Evolutionary conservation across 1,140 invertebrate genomes (phyloP), one percentile per base, ranked within the genome.

Genomic region (Drosophila lini): DNA sequence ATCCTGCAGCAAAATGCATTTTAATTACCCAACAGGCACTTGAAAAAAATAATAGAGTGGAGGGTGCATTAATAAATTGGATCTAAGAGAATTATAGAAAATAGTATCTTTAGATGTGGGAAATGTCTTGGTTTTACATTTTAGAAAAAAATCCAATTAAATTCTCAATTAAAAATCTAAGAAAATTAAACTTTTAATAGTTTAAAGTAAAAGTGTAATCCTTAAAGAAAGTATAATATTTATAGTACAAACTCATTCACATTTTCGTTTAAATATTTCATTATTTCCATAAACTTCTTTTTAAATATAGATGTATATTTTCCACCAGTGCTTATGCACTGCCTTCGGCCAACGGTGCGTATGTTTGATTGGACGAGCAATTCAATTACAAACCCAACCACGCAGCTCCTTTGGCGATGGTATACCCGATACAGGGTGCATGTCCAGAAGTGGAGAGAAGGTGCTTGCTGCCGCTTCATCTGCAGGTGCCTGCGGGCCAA

Each of bases 401-500:
- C 15, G 47, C 62, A 41, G 19, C 19, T 38, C 36, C 32, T 31
- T 59, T 50, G 32, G 52, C 52, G 7, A 38, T 53, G 52, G 19
- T 13, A 3, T 38, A 13, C 13, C 32, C 8, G 34, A 38, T 53
- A n/a, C 32, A 38, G 19, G 32, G 52, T 53, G 19, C 50, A 53
- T 8, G 19, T 5, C 11, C 42, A 28, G 47, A 31, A 15, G 52
- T 10, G 34, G 16, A 36, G 16, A 22, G 19, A 8, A 36, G 34
- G 32, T 53, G 50, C 25, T 31, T 25, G 19, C 22, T 36, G 50
- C 32, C 50, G 32, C 16, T 36, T 34, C 41, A 42, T 38, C 32
- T 77, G 68, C 76, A 55, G 38, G 28, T 60, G 70, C 25, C 79
- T 77, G 81, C 81, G 64, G 81, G 74, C 74, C 68, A 74, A 69